Conservation (phyloP, 2,888 invertebrate species). For the Pandemis heparana region DNA sequence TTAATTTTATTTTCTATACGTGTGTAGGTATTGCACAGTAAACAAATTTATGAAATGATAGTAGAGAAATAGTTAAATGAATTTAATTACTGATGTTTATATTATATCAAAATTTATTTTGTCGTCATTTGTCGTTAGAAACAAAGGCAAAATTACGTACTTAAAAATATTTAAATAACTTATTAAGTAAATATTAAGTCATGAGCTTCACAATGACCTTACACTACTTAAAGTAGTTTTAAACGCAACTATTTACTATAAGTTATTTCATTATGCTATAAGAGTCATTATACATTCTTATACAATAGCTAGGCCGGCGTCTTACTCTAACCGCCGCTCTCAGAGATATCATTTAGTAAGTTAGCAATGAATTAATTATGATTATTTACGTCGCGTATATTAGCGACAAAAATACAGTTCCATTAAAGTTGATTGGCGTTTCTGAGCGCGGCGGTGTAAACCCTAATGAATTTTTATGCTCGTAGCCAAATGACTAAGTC, state of each 20-base stretch:
- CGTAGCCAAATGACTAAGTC: conserved; percentile 51
- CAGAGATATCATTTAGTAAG: neutral
- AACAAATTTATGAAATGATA: too few species aligned
- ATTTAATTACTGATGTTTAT: too few species aligned
- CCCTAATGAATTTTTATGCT: conserved; percentile 47
- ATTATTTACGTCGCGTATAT: too few species aligned
- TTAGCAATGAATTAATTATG: neutral
- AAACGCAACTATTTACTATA: conserved; percentile 24
- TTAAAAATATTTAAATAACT: conserved; percentile 1
- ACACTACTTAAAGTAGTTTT: neutral
- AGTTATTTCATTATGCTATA: conserved; percentile 11
- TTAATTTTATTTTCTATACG: too few species aligned
- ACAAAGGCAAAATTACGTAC: neutral
- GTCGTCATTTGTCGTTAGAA: conserved; percentile 3
- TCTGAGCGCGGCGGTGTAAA: neutral
- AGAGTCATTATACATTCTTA: conserved; percentile 15
- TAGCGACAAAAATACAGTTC: too few species aligned
- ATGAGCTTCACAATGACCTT: conserved; percentile 24
- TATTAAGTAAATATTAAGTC: conserved; percentile 9
- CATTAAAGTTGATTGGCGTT: neutral
- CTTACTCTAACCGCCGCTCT: conserved; percentile 44
- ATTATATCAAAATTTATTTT: neutral
- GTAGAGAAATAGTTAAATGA: too few species aligned
- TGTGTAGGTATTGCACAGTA: too few species aligned
- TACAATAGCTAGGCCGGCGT: conserved; percentile 27